A percentile compares a stretch with the other conserved stretches of the same genome.
phyloP scores from a whole-genome alignment of 92 coral and sea anemone genomes.

The Porites divaricata region DNA sequence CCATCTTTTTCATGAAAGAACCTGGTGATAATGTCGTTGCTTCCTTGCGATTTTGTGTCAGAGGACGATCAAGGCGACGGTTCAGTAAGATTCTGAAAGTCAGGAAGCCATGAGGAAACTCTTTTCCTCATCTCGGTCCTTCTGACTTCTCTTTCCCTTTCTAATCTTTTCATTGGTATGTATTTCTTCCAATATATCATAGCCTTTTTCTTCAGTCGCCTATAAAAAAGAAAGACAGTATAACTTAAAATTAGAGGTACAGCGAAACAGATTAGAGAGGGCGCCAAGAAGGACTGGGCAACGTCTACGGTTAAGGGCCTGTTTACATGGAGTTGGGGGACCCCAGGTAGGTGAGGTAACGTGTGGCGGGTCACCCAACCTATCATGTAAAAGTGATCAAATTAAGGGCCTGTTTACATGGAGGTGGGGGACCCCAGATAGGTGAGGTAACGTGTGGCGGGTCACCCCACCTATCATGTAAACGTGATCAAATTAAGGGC shows the following conservation, averaged over 20 bases:
- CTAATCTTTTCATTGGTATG: slow-evolving; percentile 80
- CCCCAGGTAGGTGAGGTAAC: too few relatives aligned
- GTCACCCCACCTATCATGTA: too few relatives aligned
- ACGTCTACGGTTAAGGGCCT: too few relatives aligned
- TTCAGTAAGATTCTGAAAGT: slow-evolving; percentile 66
- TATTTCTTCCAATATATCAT: slow-evolving; percentile 90
- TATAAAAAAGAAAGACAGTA: slow-evolving; percentile 20
- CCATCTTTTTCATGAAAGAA: not conserved
- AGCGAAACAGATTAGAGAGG: too few relatives aligned
- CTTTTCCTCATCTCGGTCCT: slow-evolving; percentile 83
- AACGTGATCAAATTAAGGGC: too few relatives aligned
- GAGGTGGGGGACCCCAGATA: too few relatives aligned
- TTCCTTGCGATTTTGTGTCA: not conserved
- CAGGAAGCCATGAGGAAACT: slow-evolving; percentile 93
- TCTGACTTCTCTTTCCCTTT: slow-evolving; percentile 73
- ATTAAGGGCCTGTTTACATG: too few relatives aligned
- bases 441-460: too few relatives aligned
- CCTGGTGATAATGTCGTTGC: slow-evolving; percentile 15
- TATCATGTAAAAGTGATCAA: too few relatives aligned
- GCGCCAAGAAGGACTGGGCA: too few relatives aligned
- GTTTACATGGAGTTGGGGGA: too few relatives aligned
- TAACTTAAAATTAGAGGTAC: not conserved
- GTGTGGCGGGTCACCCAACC: too few relatives aligned
- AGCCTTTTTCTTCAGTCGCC: slow-evolving; percentile 86
- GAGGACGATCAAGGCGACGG: slow-evolving; percentile 54